Percentiles rank a stretch among this genome's conserved stretches.
These are phyloP conservation scores for Laupala kohalensis DNA, from an alignment of 1,140 invertebrate genomes.

Conservation along the genomic window DNA sequence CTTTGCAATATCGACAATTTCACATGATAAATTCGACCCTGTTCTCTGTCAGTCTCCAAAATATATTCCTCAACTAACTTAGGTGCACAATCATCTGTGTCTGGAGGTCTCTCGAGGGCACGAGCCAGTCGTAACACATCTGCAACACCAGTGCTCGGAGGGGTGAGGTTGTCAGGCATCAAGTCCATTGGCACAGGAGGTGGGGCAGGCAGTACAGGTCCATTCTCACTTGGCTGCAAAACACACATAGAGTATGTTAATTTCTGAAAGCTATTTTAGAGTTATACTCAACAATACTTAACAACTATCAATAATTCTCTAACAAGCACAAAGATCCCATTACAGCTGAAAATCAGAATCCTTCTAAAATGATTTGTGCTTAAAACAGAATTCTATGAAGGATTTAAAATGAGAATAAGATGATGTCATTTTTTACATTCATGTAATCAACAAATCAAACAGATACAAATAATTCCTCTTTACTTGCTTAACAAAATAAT, in stretches of 20 bases:
- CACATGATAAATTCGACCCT: constrained; percentile 63
- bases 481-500: too few relatives aligned
- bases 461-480: too few relatives aligned
- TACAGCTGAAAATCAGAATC: too few relatives aligned
- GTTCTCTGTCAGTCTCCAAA: constrained; percentile 60
- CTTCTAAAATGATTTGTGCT: too few relatives aligned
- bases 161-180: not conserved
- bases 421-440: too few relatives aligned
- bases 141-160: not conserved
- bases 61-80: constrained; percentile 79
- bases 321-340: not conserved
- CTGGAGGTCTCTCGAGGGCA: constrained; percentile 48
- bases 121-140: constrained; percentile 22
- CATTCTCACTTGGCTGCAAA: constrained; percentile 10
- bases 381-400: too few relatives aligned
- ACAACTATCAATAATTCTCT: not conserved
- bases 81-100: constrained; percentile 62
- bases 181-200: constrained; percentile 3
- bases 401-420: too few relatives aligned
- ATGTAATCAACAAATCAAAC: too few relatives aligned
- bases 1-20: constrained; percentile 74
- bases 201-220: constrained; percentile 1
- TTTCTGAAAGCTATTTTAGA: not conserved
- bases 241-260: not conserved
- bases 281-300: not conserved